Evolutionary conservation across 2,888 invertebrate species (phyloP), one percentile per base, ranked within the genome.

Genomic region (Heterodera filipjevi): DNA sequence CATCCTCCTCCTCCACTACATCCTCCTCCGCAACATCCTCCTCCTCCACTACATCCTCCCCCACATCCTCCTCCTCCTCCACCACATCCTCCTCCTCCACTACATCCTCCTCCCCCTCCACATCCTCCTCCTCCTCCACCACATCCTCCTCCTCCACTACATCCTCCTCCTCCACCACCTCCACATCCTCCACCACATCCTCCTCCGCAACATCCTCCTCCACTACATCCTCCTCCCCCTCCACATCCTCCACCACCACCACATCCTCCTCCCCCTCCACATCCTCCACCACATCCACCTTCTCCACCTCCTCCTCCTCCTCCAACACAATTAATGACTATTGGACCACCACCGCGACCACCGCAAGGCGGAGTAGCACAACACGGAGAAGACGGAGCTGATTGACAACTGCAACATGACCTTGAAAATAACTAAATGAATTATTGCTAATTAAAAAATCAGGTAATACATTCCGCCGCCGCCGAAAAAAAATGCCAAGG

Each of bases 401-500:
- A 35, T 14, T 30, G 68, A 35, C 12, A 14, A 12, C 44, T 10
- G 19, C 49, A 49, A 49, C 68, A 68, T 35, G 35, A 32, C 68
- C 35, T 32, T 16, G 6, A 35, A 22, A 8, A 30, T 19, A 10
- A 5, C 5, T 27, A 10, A 14, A 12, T 14, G 33, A 35, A 32
- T 68, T 16, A 22, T 33, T 10, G 35, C 3, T 39, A 3, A 46
- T 74, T 73, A 8, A 73, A 49, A 44, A 27, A 30, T 35, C 10
- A 8, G 30, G 22, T 72, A 19, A 39, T 66, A 74, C 53, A 12
- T 49, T 44, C 53, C 49, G 35, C 64, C 75, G 64, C 75, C 64
- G 53, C 75, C 75, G 53, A 75, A 75, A 44, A 75, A 46, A 64
- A 75, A 75, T 22, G 66, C 53, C 27, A 5, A 27, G 19, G 59